These are phyloP conservation scores for Gymnocheta viridis DNA, from an alignment of 2,888 invertebrate species.

Conservation along the genomic window DNA sequence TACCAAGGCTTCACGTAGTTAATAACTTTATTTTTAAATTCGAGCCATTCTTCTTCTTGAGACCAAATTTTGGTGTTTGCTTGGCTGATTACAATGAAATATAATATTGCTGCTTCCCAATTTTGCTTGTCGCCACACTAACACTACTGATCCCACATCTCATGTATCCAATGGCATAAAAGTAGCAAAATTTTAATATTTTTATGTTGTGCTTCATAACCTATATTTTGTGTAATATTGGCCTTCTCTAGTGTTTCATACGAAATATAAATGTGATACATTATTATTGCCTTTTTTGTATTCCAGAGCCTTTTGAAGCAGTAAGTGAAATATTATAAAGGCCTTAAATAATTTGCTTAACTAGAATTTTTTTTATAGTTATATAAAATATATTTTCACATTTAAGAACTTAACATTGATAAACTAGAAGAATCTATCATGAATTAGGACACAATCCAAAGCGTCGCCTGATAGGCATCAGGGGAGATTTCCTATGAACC, in stretches of 20 bases:
- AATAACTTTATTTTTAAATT: no score
- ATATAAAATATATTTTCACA: no score
- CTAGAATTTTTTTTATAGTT: no score
- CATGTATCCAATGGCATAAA: conserved; percentile 32
- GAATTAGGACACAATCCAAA: no score
- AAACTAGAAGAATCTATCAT: no score
- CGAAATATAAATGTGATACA: not conserved
- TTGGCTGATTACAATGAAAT: conserved; percentile 26
- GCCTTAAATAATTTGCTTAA: not conserved
- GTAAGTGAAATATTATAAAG: not conserved
- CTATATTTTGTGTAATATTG: conserved; percentile 15
- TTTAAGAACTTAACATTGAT: no score
- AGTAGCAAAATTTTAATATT: conserved; percentile 36
- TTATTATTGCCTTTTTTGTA: not conserved
- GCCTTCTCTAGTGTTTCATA: not conserved
- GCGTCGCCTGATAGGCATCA: no score
- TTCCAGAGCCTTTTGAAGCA: not conserved
- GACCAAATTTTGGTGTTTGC: not conserved
- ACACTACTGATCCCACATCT: conserved; percentile 24
- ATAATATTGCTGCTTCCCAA: conserved; percentile 30
- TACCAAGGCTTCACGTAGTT: no score
- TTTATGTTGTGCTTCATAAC: conserved; percentile 44
- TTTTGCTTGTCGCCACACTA: conserved; percentile 1
- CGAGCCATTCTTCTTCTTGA: no score
- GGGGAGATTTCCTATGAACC: no score